phyloP scores from a whole-genome alignment of 1,140 invertebrate species.

The Pseudachorutes palmiensis region DNA sequence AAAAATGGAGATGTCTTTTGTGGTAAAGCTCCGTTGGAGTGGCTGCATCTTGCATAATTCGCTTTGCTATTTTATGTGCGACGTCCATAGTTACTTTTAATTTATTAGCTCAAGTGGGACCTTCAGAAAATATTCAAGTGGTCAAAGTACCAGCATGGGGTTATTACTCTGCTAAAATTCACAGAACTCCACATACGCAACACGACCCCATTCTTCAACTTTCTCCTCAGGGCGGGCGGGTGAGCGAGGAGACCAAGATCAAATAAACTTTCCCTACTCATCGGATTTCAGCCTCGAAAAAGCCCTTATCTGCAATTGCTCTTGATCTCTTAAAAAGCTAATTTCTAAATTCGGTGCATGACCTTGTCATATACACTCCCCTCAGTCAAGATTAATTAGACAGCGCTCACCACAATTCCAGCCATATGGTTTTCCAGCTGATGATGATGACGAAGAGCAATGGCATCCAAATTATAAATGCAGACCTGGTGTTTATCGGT shows the following conservation, averaged over 20 bases:
- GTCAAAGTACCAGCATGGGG: neutral
- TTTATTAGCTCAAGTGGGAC: slow-evolving; percentile 11
- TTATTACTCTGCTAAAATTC: no score
- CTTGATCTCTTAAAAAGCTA: no score
- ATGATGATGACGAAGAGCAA: slow-evolving; percentile 5
- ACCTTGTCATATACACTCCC: no score
- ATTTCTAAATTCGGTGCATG: no score
- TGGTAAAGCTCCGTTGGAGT: neutral
- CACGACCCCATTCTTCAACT: no score
- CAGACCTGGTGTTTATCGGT: neutral
- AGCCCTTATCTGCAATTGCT: no score
- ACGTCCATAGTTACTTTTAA: neutral
- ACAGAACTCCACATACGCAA: no score
- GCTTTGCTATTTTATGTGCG: neutral
- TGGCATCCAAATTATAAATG: neutral
- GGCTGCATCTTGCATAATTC: neutral
- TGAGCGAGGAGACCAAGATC: neutral
- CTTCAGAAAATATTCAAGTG: neutral
- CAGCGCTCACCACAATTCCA: neutral
- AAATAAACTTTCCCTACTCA: no score
- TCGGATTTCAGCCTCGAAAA: no score
- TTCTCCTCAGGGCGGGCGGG: neutral
- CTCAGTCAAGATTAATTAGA: neutral
- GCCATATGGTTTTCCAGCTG: neutral
- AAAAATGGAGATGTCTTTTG: neutral